Conservation (phyloP, 2,888 invertebrate genomes). For the Nephrotoma appendiculata region DNA sequence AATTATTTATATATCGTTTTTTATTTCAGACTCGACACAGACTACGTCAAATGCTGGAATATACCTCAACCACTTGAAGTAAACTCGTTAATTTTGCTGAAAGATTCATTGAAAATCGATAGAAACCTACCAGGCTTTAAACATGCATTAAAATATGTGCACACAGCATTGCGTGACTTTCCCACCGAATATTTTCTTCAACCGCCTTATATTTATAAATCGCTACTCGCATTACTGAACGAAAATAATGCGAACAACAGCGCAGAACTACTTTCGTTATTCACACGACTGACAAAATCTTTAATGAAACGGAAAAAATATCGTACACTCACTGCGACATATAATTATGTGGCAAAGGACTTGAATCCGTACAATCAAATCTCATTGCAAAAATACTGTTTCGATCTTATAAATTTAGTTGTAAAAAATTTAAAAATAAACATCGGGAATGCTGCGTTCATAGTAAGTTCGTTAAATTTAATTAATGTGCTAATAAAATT, state of each 20-base stretch:
- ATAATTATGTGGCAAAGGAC: neutral
- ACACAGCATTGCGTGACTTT: conserved; percentile 25
- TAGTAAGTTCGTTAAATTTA: neutral
- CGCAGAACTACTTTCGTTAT: conserved; percentile 5
- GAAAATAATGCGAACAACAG: neutral
- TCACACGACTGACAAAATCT: conserved; percentile 16
- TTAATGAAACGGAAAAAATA: conserved; percentile 11
- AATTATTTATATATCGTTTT: neutral
- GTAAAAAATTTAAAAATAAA: neutral
- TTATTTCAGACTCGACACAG: conserved; percentile 7
- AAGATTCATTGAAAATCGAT: conserved; percentile 16
- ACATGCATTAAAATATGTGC: conserved; percentile 20
- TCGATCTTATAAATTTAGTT: neutral
- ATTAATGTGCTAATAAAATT: neutral
- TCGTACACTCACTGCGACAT: neutral
- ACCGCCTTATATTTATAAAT: conserved; percentile 24
- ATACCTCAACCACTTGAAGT: conserved; percentile 20
- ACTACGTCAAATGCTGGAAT: conserved; percentile 25
- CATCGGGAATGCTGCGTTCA: neutral
- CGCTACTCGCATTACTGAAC: neutral
- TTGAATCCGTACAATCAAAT: neutral
- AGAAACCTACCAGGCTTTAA: conserved; percentile 16
- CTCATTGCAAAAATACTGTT: neutral
- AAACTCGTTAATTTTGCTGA: conserved; percentile 20
- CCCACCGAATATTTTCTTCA: conserved; percentile 29